Conservation (phyloP, 2,113 vertebrate species). For the Notechis scutatus region DNA sequence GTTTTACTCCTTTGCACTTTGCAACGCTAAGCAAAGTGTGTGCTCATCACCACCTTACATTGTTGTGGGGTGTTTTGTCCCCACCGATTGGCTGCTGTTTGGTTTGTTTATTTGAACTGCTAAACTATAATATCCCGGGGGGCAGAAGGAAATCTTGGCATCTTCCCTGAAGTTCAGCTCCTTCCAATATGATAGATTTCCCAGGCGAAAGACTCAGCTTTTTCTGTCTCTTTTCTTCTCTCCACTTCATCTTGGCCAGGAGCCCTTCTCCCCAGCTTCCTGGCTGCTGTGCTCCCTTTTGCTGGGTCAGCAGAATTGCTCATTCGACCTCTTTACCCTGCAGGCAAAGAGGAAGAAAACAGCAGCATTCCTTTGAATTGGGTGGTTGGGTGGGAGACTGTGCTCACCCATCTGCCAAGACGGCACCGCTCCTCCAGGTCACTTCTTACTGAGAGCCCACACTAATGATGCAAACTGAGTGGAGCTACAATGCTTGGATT, state of each 20-base stretch:
- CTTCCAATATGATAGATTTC: background rate
- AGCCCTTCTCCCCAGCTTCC: background rate
- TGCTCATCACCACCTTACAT: background rate
- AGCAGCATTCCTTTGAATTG: background rate
- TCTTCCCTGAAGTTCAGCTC: background rate
- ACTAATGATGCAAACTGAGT: background rate
- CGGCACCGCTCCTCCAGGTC: background rate
- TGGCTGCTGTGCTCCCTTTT: background rate
- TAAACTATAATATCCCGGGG: background rate
- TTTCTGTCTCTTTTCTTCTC: background rate
- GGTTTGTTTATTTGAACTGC: background rate
- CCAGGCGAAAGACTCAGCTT: background rate
- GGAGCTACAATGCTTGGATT: slow-evolving; percentile 17
- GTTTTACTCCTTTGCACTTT: background rate
- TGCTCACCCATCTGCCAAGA: slow-evolving; percentile 2
- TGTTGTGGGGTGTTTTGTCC: background rate
- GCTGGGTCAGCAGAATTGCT: background rate
- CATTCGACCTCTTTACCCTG: background rate
- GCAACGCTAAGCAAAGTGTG: background rate
- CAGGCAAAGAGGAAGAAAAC: background rate
- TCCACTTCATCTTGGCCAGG: background rate
- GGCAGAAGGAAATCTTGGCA: background rate
- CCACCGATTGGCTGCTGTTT: background rate
- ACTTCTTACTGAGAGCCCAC: background rate
- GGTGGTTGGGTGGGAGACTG: background rate